These are phyloP conservation scores for Drosophila aldrichi DNA, from an alignment of 2,888 invertebrate species.

Conservation along the genomic window DNA sequence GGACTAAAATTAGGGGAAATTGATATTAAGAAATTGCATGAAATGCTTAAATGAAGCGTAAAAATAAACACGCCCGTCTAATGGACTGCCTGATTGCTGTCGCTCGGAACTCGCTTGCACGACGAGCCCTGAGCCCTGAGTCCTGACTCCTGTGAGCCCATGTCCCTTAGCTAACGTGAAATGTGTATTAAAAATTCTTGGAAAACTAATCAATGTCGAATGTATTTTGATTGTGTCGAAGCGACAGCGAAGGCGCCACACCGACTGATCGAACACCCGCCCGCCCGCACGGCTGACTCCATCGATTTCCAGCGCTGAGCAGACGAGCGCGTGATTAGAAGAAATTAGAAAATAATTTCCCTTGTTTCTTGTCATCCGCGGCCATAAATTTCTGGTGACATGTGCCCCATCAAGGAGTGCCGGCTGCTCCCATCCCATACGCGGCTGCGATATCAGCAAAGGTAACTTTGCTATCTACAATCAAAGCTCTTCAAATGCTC, in stretches of 20 bases:
- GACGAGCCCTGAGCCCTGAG: background rate
- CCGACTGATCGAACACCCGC: constrained; percentile 39
- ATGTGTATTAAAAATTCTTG: constrained; percentile 73
- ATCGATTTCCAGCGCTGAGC: constrained; percentile 18
- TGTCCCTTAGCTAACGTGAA: constrained; percentile 25
- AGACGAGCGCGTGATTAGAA: constrained; percentile 62
- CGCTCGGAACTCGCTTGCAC: constrained; percentile 4
- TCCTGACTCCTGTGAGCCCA: background rate
- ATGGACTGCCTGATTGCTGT: constrained; percentile 74
- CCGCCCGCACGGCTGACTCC: constrained; percentile 14
- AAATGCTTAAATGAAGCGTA: constrained; percentile 79
- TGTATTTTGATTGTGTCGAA: constrained; percentile 68
- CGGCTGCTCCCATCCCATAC: constrained; percentile 3
- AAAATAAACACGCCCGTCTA: constrained; percentile 68
- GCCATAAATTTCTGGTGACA: constrained; percentile 63
- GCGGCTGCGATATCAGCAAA: constrained; percentile 10
- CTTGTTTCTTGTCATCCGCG: constrained; percentile 54
- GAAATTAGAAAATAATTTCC: constrained; percentile 73
- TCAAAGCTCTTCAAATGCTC: constrained; percentile 4
- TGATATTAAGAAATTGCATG: constrained; percentile 78
- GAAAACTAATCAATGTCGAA: constrained; percentile 80
- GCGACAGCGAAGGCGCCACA: constrained; percentile 34
- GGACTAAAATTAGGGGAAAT: constrained; percentile 61
- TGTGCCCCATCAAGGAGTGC: constrained; percentile 27
- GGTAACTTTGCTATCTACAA: constrained; percentile 15